These are phyloP conservation scores for Xestoiulus laeticollis DNA, from an alignment of 2,888 invertebrate genomes.

Conservation along the genomic window DNA sequence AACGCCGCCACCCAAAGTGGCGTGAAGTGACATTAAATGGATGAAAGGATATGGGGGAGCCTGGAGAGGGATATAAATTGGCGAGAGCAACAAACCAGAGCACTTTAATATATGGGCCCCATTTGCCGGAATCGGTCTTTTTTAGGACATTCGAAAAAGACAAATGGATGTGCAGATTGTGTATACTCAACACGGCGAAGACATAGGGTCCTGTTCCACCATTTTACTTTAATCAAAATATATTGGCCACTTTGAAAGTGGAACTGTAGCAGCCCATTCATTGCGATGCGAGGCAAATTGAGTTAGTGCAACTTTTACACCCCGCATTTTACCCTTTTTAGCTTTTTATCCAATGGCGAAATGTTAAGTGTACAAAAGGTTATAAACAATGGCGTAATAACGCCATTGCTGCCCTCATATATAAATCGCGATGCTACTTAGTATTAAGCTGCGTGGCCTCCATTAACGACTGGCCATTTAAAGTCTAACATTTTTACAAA, in stretches of 20 bases:
- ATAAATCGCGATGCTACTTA: slow-evolving; percentile 17
- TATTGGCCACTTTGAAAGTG: slow-evolving; percentile 34
- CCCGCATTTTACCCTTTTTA: slow-evolving; percentile 34
- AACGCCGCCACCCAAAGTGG: slow-evolving; percentile 34
- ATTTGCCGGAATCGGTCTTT: slow-evolving; percentile 34
- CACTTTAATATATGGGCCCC: slow-evolving; percentile 37
- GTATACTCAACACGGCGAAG: slow-evolving; percentile 33
- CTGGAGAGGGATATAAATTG: slow-evolving; percentile 22
- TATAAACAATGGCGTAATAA: slow-evolving; percentile 15
- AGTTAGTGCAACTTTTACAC: slow-evolving; percentile 37
- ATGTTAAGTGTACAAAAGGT: slow-evolving; percentile 12
- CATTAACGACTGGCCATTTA: slow-evolving; percentile 42
- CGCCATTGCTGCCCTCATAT: not conserved
- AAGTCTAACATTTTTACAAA: slow-evolving; percentile 24
- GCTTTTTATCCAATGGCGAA: slow-evolving; percentile 29
- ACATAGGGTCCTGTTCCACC: slow-evolving; percentile 37
- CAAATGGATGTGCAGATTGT: slow-evolving; percentile 34
- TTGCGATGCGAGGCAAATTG: slow-evolving; percentile 32
- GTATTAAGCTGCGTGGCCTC: not conserved
- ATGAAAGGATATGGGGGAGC: slow-evolving; percentile 34
- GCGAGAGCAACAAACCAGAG: slow-evolving; percentile 34
- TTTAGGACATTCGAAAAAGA: slow-evolving; percentile 34
- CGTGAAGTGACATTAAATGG: slow-evolving; percentile 37
- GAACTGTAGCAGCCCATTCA: slow-evolving; percentile 34
- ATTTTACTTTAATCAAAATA: slow-evolving; percentile 37